Evolutionary conservation across 2,888 invertebrate species (phyloP), one percentile per base, ranked within the genome.

Genomic region (Cheilosia grossa): DNA sequence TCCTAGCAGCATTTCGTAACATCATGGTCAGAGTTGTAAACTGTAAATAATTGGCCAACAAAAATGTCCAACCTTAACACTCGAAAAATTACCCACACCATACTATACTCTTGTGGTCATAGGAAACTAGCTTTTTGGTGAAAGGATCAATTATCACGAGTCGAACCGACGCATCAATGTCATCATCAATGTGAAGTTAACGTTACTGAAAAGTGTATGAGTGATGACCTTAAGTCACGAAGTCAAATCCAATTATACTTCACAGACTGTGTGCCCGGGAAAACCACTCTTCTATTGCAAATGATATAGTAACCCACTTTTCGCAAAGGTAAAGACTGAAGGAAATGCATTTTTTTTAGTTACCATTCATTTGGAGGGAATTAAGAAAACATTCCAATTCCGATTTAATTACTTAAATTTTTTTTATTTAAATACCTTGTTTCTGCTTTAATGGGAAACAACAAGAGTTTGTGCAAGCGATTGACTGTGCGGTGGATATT

Each of bases 61-160:
- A 17, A 53, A 58, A 70, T 44, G 33, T 21, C 33, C 21, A 64
- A 66, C 27, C 59, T 42, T 44, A 74, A 47, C 15, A 30, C 49
- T 7, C 1, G 10, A 30, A 15, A 27, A 30, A 64, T 51, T 15
- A 51, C 51, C 5, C 13, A n/a, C 40, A 66, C 58, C 30, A 51
- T 21, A 59, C n/a, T 21, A 21, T 0, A 6, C 6, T 27, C 27
- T 27, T 27, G 6, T 27, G 27, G 7, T 7, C 6, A 10, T 40
- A 21, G 58, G 24, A 24, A 59, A 24, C 19, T 4, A 49, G 13
- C 10, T 17, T 49, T 56, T 63, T 21, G 54, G 83, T 83, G 83
- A 83, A 83, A 83, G 83, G 83, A 83, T 75, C 83, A 83, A 83
- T 83, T 80, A 83, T 75, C 80, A 74, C 83, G 40, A 56, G 54